phyloP scores from a whole-genome alignment of 2,797 vertebrate genomes.

The Sebastes iracundus region DNA sequence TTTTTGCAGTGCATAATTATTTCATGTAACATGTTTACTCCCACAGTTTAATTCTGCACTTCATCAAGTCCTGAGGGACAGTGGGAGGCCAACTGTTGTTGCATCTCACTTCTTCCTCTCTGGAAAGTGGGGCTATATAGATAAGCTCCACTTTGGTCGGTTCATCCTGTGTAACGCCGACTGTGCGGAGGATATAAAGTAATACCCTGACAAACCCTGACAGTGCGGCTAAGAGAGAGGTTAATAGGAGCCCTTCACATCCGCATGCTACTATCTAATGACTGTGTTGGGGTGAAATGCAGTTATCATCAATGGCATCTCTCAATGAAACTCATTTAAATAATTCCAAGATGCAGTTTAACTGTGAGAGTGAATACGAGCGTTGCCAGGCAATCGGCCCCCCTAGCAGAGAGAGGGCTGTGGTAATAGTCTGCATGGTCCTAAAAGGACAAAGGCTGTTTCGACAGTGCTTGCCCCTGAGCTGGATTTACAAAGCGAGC shows the following conservation, averaged over 20 bases:
- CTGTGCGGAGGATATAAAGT: slow-evolving; percentile 36
- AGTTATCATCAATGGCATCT: slow-evolving; percentile 58
- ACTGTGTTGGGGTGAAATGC: slow-evolving; percentile 35
- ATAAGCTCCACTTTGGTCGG: slow-evolving; percentile 54
- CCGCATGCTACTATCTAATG: slow-evolving; percentile 41
- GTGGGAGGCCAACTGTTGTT: slow-evolving; percentile 37
- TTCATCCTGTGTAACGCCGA: slow-evolving; percentile 25
- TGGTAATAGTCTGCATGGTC: slow-evolving; percentile 47
- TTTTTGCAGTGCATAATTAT: slow-evolving; percentile 38
- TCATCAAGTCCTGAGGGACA: slow-evolving; percentile 25
- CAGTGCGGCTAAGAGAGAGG: slow-evolving; percentile 34
- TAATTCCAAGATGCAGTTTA: slow-evolving; percentile 54
- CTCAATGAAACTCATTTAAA: slow-evolving; percentile 60
- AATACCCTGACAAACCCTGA: slow-evolving; percentile 34
- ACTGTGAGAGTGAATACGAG: slow-evolving; percentile 34
- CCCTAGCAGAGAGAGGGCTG: slow-evolving; percentile 16
- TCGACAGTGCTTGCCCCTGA: slow-evolving; percentile 43
- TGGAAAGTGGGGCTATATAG: slow-evolving; percentile 49
- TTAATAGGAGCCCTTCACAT: slow-evolving; percentile 33
- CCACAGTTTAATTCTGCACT: slow-evolving; percentile 39
- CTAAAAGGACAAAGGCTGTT: slow-evolving; percentile 55
- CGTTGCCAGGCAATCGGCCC: slow-evolving; percentile 59
- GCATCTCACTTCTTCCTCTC: slow-evolving; percentile 33
- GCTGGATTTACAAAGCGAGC: slow-evolving; percentile 48
- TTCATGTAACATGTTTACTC: slow-evolving; percentile 36